Base-by-base conservation (phyloP, 2,113 vertebrate species). In the Trematocara zebra region DNA sequence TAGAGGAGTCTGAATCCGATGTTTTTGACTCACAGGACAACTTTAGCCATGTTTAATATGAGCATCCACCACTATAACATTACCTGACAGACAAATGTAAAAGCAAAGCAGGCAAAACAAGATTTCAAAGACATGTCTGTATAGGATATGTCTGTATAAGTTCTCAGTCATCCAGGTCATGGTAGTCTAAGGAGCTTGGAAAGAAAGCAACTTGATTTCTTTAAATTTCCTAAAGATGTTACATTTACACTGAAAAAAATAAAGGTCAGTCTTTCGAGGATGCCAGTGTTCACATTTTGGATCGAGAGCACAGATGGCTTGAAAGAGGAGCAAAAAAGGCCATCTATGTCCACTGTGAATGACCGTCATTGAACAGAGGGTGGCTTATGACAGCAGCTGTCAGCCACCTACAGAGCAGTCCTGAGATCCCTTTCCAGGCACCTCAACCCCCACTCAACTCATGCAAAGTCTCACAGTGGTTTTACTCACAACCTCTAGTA, bases 31-130 rank as follows among this genome's bases (percentile, higher is more conserved):
- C 11, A 67, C 1, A 5, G 33, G 18, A 18, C 15, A 33, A 69
- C 12, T 44, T 72, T 72, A 8, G 0, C 37, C 64, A 72, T 72
- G 8, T 44, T 44, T 72, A 44, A 10, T 44, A 17, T 72, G 2
- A 42, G 37, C 20, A 72, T 26, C 37, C 37, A 44, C 20, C 37
- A 44, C 40, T 72, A 26, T 44, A 44, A 44, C 20, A 1, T 44
- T 10, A 44, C 8, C 37, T 0, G 8, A 10, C 8, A 44, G 20
- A 72, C 20, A 44, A 72, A 44, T 2, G 1, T 9, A 15, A 72
- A 72, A 44, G 20, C 1, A 7, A 26, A 72, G 23, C 67, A 26
- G 40, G 12, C 33, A 5, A 64, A 64, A 64, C 31, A 11, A 37
- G 4, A 64, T 37, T 64, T 37, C 59, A 64, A 61, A 61, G 59